phyloP scores from a whole-genome alignment of 2,888 invertebrate species.

The Terebella lapidaria region DNA sequence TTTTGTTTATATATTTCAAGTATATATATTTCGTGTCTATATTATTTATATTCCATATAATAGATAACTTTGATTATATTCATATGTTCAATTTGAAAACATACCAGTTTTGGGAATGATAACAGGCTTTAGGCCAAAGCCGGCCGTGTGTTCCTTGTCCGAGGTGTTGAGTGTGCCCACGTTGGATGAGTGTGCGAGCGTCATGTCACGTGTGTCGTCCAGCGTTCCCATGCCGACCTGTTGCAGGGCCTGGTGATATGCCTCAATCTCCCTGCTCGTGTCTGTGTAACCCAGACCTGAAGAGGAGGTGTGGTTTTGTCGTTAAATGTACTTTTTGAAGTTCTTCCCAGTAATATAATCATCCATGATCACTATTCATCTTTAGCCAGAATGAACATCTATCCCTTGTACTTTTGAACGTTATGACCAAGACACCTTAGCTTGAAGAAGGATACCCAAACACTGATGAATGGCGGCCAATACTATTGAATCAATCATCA shows the following conservation, averaged over 20 bases:
- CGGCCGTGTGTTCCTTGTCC: not conserved
- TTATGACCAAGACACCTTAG: no score
- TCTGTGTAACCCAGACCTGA: conserved; percentile 29
- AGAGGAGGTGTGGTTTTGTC: not conserved
- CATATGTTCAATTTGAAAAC: not conserved
- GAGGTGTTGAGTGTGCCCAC: not conserved
- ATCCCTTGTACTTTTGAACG: not conserved
- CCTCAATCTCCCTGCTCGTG: conserved; percentile 46
- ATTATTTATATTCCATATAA: no score
- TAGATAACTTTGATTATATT: no score
- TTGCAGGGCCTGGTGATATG: conserved; percentile 37
- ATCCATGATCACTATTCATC: no score
- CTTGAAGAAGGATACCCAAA: no score
- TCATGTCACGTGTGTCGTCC: conserved; percentile 5
- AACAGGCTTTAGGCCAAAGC: conserved; percentile 2
- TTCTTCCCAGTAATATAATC: no score
- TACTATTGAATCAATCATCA: no score
- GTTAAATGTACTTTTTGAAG: not conserved
- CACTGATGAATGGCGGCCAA: no score
- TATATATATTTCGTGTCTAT: no score
- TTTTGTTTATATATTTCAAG: no score
- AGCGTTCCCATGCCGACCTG: conserved; percentile 34
- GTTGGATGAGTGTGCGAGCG: not conserved
- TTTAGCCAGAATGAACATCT: not conserved
- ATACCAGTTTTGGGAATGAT: not conserved